Base-by-base conservation (phyloP, 1,140 invertebrate species). In the Drosophila ogumai region DNA sequence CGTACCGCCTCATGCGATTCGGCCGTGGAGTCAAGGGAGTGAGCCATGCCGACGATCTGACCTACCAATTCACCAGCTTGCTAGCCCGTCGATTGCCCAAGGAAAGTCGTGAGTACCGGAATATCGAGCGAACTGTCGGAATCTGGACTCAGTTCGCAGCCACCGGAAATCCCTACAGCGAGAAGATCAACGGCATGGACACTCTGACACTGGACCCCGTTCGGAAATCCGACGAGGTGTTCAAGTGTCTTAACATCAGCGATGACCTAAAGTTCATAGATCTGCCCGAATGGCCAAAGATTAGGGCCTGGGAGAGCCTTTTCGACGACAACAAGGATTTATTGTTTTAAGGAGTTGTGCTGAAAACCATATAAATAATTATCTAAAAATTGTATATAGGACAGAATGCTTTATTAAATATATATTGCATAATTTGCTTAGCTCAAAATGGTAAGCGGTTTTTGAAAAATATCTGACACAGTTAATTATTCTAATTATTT, bases 21-120 rank as follows among this genome's bases (percentile, higher is more conserved):
- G 91, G 91, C 1, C 91, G 87, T 44, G 90, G 90, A 5, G 78
- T 92, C 0, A 90, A 90, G 55, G 91, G 91, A 22, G 93, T 94
- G 0, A 93, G 93, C 72, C 95, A 96, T 84, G 94, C 93, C 0
- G 95, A 96, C 66, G 95, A 96, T 52, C 54, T 95, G 8, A 94
- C 94, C 43, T 96, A 95, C 90, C 74, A 95, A 22, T 96, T 96
- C 75, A 90, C 93, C 64, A 94, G 92, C 52, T 72, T 86, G 31
- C 74, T 93, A 40, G 93, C 92, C 10, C 76, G 85, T 6, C 93
- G 93, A 44, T 40, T 92, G 82, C 82, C 93, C 25, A 84, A 85
- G 22, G 92, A 90, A 5, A 82, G 90, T 8, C 84, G 75, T 7
- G 92, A 90, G 31, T 93, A 92, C 52, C 82, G 81, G 44, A 86